Evolutionary conservation across 2,797 vertebrate genomes (phyloP).

Genomic region (Tamandua tetradactyla): DNA sequence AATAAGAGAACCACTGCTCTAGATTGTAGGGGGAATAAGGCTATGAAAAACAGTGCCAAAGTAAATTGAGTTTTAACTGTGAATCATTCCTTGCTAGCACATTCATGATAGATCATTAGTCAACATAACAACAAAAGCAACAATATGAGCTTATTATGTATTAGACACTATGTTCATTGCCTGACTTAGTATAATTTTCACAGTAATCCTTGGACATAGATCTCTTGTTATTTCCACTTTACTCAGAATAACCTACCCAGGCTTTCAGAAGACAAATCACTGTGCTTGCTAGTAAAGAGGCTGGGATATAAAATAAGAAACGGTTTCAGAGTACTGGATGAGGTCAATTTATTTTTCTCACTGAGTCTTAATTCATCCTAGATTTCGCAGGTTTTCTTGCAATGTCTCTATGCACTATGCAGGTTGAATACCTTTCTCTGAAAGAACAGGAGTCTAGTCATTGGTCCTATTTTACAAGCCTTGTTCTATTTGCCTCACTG

Average conservation of each 20-base stretch:
- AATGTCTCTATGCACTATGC: neutral
- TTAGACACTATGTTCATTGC: neutral
- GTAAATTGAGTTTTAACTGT: neutral
- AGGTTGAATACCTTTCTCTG: neutral
- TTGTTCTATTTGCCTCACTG: neutral
- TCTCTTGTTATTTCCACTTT: constrained; percentile 2
- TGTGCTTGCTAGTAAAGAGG: neutral
- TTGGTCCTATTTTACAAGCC: neutral
- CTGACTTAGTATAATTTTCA: neutral
- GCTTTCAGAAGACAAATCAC: neutral
- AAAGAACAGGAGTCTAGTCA: neutral
- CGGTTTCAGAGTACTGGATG: neutral
- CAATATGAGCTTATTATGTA: neutral
- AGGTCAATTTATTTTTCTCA: neutral
- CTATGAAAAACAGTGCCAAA: neutral
- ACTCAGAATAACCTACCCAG: neutral
- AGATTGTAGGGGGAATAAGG: neutral
- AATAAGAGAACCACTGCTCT: neutral
- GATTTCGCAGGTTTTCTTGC: neutral
- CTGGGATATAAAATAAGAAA: neutral
- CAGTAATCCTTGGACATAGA: neutral
- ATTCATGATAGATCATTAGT: neutral
- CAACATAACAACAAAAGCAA: neutral
- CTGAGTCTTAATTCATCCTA: neutral
- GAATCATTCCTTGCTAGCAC: neutral